A percentile compares a stretch with the other conserved stretches of the same genome.
These are phyloP conservation scores for Cerceris ruficornis DNA, from an alignment of 2,888 invertebrate species.

Conservation along the genomic window DNA sequence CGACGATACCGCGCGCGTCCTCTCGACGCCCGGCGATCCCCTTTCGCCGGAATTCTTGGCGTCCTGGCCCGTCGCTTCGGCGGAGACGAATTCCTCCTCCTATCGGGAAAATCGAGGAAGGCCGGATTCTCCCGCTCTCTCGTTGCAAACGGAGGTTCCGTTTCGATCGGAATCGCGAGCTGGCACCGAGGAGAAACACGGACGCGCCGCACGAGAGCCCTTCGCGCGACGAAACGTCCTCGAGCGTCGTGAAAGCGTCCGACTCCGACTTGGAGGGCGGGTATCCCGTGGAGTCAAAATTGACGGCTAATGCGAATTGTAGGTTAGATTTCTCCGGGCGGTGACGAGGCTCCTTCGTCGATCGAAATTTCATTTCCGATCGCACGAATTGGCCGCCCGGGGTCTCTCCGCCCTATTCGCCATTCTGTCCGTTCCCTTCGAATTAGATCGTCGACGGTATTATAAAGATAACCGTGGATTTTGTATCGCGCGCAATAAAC, in stretches of 20 bases:
- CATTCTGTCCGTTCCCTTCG: conserved; percentile 29
- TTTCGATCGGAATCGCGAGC: too few relatives aligned
- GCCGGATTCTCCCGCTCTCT: too few relatives aligned
- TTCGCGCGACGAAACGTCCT: too few relatives aligned
- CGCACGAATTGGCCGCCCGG: conserved; percentile 70
- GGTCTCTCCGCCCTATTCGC: conserved; percentile 44
- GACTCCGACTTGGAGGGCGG: conserved; percentile 5
- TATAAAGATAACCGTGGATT: conserved; percentile 63
- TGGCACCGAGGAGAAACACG: too few relatives aligned
- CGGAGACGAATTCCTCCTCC: too few relatives aligned
- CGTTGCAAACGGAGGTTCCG: too few relatives aligned
- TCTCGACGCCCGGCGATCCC: too few relatives aligned
- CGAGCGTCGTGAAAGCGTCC: not conserved
- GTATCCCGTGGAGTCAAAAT: conserved; percentile 57
- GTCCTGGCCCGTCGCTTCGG: too few relatives aligned
- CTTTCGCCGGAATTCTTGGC: too few relatives aligned
- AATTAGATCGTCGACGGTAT: conserved; percentile 54
- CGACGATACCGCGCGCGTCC: conserved; percentile 11
- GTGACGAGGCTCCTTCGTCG: conserved; percentile 74
- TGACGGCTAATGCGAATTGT: conserved; percentile 71
- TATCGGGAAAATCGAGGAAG: too few relatives aligned
- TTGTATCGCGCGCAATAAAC: conserved; percentile 42
- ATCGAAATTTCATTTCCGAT: conserved; percentile 79
- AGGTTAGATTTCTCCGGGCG: conserved; percentile 77
- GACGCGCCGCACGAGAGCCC: too few relatives aligned